Base-by-base conservation (phyloP, 2,888 invertebrate species). In the Criorhina ranunculi region DNA sequence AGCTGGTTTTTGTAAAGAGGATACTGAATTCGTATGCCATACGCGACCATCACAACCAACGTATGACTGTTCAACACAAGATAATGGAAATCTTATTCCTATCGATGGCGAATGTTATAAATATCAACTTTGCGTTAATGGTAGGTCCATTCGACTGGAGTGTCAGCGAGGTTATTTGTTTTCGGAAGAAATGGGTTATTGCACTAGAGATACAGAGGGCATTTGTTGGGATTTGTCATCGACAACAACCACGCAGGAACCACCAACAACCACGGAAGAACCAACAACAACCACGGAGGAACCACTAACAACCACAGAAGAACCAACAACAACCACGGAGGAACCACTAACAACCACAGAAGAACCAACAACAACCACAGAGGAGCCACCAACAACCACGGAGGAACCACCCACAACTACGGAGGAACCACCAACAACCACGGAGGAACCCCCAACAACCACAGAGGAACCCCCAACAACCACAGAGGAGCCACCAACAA, bases 111-210 rank as follows among this genome's bases (percentile, higher is more conserved):
- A 88, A 5, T 89, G 89, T 44, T 86, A 87, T 24, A 87, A 87
- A 0, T 89, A 87, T 44, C 87, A 86, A 66, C 78, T 87, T 11
- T 89, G 89, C 24, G 46, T 62, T 11, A n/a, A 57, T 4, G 87
- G 87, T 6, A 29, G 59, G 2, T 88, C 89, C 1, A 24, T 86
- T 12, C 33, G 87, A 24, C 62, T 86, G 6, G 73, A 87, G 35
- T 90, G 90, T 42, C 78, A 87, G 5, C 46, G 53, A 3, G 87
- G 82, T 8, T 75, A 88, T 1, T 88, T 88, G 42, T 90, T 83
- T 51, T 83, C 87, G 3, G 42, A 24, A 0, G 8, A 42, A 4
- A 31, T 85, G 5, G 70, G 79, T 24, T 81, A 87, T 6, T 89
- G 89, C 31, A 33, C 88, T n/a, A 67, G 57, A 2, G 89, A 89